A percentile compares a stretch with the other conserved stretches of the same genome.
Conservation (phyloP, 1,140 invertebrate species). For the Ceratina japonica region DNA sequence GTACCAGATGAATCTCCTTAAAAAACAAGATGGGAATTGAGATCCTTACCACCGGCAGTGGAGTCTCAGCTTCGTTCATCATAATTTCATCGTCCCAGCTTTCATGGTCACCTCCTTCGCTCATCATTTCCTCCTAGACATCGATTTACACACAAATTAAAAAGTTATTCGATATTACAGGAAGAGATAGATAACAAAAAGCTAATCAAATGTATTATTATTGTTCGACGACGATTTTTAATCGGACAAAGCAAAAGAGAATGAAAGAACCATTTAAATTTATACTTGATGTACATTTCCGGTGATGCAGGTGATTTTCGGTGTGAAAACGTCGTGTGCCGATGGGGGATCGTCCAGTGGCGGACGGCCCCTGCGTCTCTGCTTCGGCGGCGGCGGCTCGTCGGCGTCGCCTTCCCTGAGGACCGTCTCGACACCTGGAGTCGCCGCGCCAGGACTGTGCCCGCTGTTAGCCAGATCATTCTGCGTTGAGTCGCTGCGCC, state of each 20-base stretch:
- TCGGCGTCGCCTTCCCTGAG: slow-evolving; percentile 73
- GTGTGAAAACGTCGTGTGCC: slow-evolving; percentile 78
- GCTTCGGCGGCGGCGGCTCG: slow-evolving; percentile 74
- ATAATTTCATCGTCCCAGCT: slow-evolving; percentile 1
- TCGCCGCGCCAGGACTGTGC: slow-evolving; percentile 72
- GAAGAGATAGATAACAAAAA: no score
- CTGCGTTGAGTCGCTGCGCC: slow-evolving; percentile 83
- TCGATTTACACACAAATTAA: slow-evolving; percentile 42
- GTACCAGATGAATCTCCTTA: no score
- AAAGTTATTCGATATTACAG: slow-evolving; percentile 4
- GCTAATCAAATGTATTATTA: no score
- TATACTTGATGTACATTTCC: slow-evolving; percentile 74
- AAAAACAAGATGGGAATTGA: slow-evolving; percentile 64
- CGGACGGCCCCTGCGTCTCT: slow-evolving; percentile 82
- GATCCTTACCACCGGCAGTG: slow-evolving; percentile 71
- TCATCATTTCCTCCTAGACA: slow-evolving; percentile 76
- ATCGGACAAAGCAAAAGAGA: background rate
- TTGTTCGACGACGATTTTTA: background rate
- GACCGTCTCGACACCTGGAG: slow-evolving; percentile 79
- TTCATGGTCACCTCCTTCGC: background rate
- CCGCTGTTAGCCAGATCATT: slow-evolving; percentile 74
- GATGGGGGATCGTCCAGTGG: slow-evolving; percentile 83
- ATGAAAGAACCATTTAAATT: background rate
- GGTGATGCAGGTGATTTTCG: slow-evolving; percentile 80
- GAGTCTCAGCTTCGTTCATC: slow-evolving; percentile 73